Evolutionary conservation across 2,888 invertebrate species (phyloP), one percentile per base, ranked within the genome.

Genomic region (Osmoderma eremita): DNA sequence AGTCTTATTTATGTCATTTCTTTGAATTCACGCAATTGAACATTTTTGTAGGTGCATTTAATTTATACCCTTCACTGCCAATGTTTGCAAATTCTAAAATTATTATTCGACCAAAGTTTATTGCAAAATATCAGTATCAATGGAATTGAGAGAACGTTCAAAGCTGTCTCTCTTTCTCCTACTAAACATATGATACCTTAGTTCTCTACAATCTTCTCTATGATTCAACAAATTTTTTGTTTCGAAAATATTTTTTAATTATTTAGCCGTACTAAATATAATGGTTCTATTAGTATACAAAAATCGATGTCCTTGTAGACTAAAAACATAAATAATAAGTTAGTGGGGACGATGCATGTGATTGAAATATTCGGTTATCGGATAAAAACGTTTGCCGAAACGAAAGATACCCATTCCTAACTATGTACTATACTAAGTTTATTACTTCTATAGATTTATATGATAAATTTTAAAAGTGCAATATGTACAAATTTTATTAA

Each of bases 401-500:
- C 69, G 71, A 67, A 71, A 69, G 69, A 69, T 68, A 41, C 36
- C 50, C 67, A 67, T 69, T 67, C 69, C 63, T 65, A 66, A 63
- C 17, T 61, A 30, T 30, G 30, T 30, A 61, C 56, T 56, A 41
- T 41, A 67, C 58, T 66, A 66, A 58, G 50, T 58, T 66, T 66
- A 66, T 66, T 61, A 66, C 39, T 58, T 65, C 56, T 65, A 56
- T 56, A 66, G 58, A 66, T 66, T 66, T 66, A 49, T 66, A 61
- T 61, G 17, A 66, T 58, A 66, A 30, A 58, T 61, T 56, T 61
- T 76, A 74, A 77, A 87, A 87, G 88, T 88, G 88, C 88, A 88
- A 88, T 88, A 88, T 88, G 88, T 88, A 88, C 88, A 88, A 88
- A 88, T 88, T 87, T 87, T 87, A 86, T 80, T 82, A 82, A 82